phyloP scores from a whole-genome alignment of 2,797 vertebrate species.

The Limosa lapponica region DNA sequence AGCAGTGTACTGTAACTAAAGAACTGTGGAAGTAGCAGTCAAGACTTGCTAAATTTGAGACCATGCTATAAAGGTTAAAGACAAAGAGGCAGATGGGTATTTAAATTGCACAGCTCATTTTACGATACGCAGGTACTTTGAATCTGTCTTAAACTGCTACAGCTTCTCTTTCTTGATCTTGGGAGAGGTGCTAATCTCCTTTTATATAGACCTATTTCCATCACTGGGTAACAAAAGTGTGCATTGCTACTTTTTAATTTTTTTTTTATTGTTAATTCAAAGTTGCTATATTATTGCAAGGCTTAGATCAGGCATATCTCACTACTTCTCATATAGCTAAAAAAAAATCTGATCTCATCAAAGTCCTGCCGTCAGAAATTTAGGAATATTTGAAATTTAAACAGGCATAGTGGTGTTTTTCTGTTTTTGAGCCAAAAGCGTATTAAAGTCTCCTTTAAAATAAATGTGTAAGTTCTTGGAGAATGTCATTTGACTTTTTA shows the following conservation, averaged over 20 bases:
- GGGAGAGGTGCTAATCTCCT: not conserved
- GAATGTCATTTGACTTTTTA: not conserved
- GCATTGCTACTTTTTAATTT: not conserved
- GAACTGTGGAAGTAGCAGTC: not conserved
- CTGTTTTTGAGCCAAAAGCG: not conserved
- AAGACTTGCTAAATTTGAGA: not conserved
- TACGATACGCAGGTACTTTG: not conserved
- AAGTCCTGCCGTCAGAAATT: not conserved
- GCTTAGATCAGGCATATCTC: not conserved
- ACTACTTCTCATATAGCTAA: not conserved
- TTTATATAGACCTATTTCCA: not conserved
- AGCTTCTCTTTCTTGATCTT: not conserved
- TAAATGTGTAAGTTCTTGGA: not conserved
- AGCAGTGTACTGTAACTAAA: not conserved
- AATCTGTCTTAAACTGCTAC: not conserved
- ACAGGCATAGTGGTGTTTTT: not conserved
- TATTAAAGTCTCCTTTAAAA: not conserved
- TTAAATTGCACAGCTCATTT: not conserved
- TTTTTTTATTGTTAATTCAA: too few species aligned
- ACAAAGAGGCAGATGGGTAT: not conserved
- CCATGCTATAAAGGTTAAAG: not conserved
- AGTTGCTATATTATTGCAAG: not conserved
- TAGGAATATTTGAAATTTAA: not conserved
- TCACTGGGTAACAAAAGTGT: not conserved
- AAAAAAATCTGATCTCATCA: not conserved